Percentiles rank a stretch among this genome's conserved stretches.
Evolutionary conservation across 2,113 vertebrate species (phyloP).

Genomic region (Zeus faber): DNA sequence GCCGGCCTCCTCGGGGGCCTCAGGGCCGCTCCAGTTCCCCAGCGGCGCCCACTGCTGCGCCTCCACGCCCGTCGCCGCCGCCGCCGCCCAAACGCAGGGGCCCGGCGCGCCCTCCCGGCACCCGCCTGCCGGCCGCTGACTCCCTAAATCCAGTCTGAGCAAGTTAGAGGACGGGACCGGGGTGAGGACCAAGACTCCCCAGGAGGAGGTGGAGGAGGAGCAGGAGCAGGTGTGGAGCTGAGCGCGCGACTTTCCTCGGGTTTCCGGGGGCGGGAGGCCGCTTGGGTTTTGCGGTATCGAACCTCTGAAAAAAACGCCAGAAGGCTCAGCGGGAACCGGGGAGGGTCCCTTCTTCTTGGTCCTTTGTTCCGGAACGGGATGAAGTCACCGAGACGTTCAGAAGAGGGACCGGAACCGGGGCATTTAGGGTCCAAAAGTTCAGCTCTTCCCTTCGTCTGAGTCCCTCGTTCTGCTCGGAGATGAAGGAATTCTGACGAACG

Average conservation of each 20-base stretch:
- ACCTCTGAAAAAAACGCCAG: too few species aligned
- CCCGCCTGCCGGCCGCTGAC: conserved; percentile 55
- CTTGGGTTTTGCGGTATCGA: too few species aligned
- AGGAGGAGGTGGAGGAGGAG: not conserved
- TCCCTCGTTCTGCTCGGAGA: too few species aligned
- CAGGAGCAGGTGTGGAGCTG: not conserved
- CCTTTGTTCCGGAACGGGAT: too few species aligned
- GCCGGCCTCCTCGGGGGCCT: conserved; percentile 50
- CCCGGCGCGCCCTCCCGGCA: conserved; percentile 50
- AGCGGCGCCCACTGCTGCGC: conserved; percentile 73
- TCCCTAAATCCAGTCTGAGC: conserved; percentile 68
- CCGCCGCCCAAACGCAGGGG: conserved; percentile 43
- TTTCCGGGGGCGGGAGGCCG: not conserved
- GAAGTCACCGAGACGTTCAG: too few species aligned
- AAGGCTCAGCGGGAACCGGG: conserved; percentile 3
- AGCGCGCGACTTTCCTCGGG: not conserved
- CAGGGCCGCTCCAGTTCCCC: conserved; percentile 57
- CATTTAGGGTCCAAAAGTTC: too few species aligned
- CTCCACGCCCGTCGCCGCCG: conserved; percentile 44
- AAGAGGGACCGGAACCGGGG: too few species aligned
- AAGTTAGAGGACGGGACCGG: not conserved
- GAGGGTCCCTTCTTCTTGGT: too few species aligned
- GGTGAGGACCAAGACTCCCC: not conserved
- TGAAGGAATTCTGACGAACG: too few species aligned
- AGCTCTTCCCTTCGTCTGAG: too few species aligned